Evolutionary conservation across 2,888 invertebrate genomes (phyloP).

Genomic region (Latrodectus elegans): DNA sequence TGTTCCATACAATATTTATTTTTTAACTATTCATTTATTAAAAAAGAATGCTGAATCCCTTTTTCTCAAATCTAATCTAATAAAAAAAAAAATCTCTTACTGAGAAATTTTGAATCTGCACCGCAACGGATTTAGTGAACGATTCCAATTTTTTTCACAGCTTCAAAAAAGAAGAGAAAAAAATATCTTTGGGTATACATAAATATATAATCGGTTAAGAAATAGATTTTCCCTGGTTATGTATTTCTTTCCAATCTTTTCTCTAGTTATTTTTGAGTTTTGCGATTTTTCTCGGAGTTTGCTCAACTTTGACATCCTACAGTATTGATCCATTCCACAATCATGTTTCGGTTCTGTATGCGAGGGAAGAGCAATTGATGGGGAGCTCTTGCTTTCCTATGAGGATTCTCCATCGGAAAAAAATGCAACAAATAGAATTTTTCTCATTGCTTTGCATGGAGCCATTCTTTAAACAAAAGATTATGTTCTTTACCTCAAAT

Average conservation of each 20-base stretch:
- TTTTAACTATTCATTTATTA: not conserved
- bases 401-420: not conserved
- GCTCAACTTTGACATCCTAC: not conserved
- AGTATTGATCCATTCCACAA: not conserved
- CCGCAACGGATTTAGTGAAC: not conserved
- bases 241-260: not conserved
- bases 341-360: not conserved
- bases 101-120: not conserved
- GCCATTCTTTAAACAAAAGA: not conserved
- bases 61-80: no score
- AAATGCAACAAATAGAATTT: not conserved
- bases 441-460: conserved; percentile 5
- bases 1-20: no score
- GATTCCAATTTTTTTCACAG: not conserved
- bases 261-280: not conserved
- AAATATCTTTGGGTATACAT: not conserved
- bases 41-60: not conserved
- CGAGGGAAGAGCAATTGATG: conserved; percentile 1
- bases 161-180: not conserved
- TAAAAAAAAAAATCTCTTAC: not conserved
- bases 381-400: conserved; percentile 1
- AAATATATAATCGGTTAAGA: no score
- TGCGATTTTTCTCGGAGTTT: not conserved
- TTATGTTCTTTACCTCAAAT: not conserved
- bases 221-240: not conserved